Percentiles rank a stretch among this genome's conserved stretches.
Evolutionary conservation across 2,797 vertebrate genomes (phyloP).

Genomic region (Discoglossus pictus): DNA sequence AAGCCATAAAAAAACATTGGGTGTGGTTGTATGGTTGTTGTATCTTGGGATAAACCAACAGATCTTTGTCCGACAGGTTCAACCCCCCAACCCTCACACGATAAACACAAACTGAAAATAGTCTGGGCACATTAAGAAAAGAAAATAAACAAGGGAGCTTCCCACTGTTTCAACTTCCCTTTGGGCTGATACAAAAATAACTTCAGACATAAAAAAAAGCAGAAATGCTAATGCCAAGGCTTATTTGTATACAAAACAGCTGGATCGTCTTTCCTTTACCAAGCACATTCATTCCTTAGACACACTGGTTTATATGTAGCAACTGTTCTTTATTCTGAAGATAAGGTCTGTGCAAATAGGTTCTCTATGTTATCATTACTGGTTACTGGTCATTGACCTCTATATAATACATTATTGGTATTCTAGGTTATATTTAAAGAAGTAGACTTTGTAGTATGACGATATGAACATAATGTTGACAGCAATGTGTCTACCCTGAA

Average conservation of each 20-base stretch:
- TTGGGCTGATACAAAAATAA: neutral
- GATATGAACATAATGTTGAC: too few species aligned
- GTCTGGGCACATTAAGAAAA: neutral
- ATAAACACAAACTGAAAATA: neutral
- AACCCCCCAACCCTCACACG: neutral
- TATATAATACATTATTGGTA: too few species aligned
- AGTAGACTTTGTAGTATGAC: too few species aligned
- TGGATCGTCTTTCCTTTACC: neutral
- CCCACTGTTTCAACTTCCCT: neutral
- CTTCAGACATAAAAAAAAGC: neutral
- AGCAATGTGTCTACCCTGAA: too few species aligned
- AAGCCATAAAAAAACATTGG: neutral
- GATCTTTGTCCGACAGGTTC: neutral
- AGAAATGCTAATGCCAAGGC: neutral
- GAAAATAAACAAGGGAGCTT: neutral
- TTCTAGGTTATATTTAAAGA: too few species aligned
- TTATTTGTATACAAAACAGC: conserved; percentile 4
- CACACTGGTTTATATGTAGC: too few species aligned
- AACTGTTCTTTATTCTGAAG: too few species aligned
- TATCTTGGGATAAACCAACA: neutral
- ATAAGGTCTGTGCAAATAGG: too few species aligned
- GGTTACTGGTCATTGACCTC: too few species aligned
- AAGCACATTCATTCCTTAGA: neutral
- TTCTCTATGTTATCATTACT: too few species aligned
- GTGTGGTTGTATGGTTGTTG: neutral